phyloP scores from a whole-genome alignment of 2,113 vertebrate genomes.

The Pongo abelii region DNA sequence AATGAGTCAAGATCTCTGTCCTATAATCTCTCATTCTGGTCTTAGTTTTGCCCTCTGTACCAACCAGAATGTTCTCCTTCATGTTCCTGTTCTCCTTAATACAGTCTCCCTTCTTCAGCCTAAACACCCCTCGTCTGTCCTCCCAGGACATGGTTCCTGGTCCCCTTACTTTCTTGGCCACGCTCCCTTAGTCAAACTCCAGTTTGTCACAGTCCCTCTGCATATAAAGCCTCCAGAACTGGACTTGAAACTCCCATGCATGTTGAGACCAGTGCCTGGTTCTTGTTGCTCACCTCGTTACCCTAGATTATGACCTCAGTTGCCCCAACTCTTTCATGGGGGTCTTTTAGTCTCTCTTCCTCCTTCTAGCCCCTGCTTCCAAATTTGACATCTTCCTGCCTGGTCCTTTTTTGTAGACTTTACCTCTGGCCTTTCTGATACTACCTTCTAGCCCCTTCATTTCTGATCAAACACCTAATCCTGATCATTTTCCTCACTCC shows the following conservation, averaged over 20 bases:
- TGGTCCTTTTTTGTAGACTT: not conserved
- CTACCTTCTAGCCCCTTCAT: not conserved
- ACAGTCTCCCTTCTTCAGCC: not conserved
- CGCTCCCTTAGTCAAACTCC: not conserved
- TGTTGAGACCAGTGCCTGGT: not conserved
- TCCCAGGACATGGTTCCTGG: not conserved
- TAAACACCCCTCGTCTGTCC: not conserved
- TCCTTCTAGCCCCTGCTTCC: not conserved
- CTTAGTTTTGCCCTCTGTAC: not conserved
- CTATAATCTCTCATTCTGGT: not conserved
- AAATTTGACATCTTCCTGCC: not conserved
- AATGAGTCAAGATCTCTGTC: not conserved
- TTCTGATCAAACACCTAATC: not conserved
- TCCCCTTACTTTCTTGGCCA: not conserved
- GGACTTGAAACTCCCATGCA: not conserved
- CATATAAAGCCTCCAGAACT: not conserved
- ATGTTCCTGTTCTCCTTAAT: not conserved
- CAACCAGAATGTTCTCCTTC: not conserved
- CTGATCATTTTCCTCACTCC: not conserved
- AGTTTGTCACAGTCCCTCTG: not conserved
- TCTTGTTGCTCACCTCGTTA: not conserved
- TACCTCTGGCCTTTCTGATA: not conserved
- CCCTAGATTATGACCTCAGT: not conserved
- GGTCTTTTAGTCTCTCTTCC: not conserved
- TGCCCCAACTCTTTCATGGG: not conserved